Evolutionary conservation across 2,113 vertebrate genomes (phyloP), one percentile per base, ranked within the genome.

Genomic region (Scopus umbretta): DNA sequence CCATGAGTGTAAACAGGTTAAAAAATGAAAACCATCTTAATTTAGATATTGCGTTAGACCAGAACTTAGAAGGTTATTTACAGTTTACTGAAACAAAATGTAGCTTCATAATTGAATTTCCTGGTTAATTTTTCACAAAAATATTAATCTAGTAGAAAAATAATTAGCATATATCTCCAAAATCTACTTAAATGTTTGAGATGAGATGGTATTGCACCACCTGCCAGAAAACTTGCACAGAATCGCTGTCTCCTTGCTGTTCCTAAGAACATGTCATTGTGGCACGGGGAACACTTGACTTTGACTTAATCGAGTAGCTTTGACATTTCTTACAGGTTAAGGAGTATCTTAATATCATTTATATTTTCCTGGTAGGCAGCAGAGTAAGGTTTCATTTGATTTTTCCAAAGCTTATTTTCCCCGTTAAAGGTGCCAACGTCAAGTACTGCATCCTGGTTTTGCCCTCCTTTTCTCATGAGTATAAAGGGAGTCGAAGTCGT

Each of bases 371-470:
- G 0, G 6, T 61, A 53, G 66, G 34, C 84, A 87, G 61, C 38
- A 75, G 65, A 79, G 34, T 80, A 85, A 82, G 4, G 11, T 90
- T 92, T 78, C 40, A 9, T 61, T 79, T 75, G 5, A 50, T 86
- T 82, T 74, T 56, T 55, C 29, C 27, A 66, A 95, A 92, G 43
- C 43, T 80, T 67, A 18, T 72, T 84, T 80, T 53, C 53, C 53
- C 34, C 3, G 0, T 38, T 52, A 70, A 94, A 89, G 91, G 80
- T 83, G 81, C 26, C 53, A 75, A 49, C 2, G 66, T 93, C 92
- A 92, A 94, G 91, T 97, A 79, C 62, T 56, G 29, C 45, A n/a
- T 74, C 43, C 67, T 72, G 36, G 30, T 25, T 96, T 95, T 91
- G 34, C 53, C 20, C 13, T 89, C n/a, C 29, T 16, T 71, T 87